These are phyloP conservation scores for Pterocles gutturalis DNA, from an alignment of 2,113 vertebrate species.

Conservation along the genomic window DNA sequence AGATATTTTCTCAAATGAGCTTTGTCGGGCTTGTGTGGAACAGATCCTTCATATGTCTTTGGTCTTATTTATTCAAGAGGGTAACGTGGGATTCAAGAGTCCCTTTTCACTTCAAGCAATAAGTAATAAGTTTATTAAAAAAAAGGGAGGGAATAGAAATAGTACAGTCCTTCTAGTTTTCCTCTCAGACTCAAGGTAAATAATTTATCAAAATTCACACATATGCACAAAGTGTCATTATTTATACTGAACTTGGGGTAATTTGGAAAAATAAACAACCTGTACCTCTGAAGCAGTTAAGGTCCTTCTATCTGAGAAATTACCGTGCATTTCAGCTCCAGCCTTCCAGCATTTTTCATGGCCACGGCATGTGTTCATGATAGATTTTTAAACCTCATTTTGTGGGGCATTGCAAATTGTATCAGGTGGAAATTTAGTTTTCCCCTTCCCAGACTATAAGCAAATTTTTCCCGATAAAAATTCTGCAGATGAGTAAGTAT, in stretches of 20 bases:
- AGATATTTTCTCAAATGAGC: background rate
- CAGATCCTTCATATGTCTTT: background rate
- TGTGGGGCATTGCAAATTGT: background rate
- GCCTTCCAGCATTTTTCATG: background rate
- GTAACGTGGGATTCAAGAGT: background rate
- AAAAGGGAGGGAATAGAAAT: background rate
- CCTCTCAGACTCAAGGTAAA: background rate
- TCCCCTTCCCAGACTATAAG: background rate
- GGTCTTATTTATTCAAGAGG: background rate
- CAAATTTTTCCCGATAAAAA: background rate
- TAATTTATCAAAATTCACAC: background rate
- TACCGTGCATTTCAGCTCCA: background rate
- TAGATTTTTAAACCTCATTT: background rate
- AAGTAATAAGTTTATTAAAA: background rate
- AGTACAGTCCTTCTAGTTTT: background rate
- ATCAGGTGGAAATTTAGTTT: background rate
- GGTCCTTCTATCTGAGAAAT: background rate
- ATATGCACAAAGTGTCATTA: background rate
- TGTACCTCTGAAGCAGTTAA: background rate
- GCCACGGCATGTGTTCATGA: fast-evolving
- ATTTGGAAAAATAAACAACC: background rate
- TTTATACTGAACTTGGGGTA: background rate
- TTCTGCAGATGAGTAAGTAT: background rate
- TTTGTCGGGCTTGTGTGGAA: background rate
- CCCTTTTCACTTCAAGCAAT: background rate